A percentile compares a stretch with the other conserved stretches of the same genome.
These are phyloP conservation scores for Acrocephalus kingi DNA, from an alignment of 2,113 vertebrate species.

Conservation along the genomic window DNA sequence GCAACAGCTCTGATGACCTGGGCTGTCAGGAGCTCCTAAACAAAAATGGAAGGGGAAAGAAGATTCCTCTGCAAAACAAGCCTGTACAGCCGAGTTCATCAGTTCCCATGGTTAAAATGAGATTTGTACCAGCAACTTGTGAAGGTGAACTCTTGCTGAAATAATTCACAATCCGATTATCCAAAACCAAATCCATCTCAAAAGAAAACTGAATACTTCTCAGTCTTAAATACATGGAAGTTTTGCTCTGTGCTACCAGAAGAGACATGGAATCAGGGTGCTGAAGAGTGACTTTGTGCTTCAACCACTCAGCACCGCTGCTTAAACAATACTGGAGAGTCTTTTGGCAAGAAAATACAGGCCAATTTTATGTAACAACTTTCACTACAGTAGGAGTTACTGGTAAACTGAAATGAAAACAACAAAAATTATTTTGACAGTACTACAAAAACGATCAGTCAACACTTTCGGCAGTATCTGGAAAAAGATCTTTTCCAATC, in stretches of 20 bases:
- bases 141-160: neutral
- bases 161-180: neutral
- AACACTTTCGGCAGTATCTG: neutral
- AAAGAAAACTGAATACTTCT: neutral
- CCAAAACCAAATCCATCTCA: neutral
- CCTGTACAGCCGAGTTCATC: neutral
- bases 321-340: neutral
- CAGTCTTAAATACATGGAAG: neutral
- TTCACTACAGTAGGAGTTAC: neutral
- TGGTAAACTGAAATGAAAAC: neutral
- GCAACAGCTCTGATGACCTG: neutral
- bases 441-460: neutral
- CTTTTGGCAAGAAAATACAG: neutral
- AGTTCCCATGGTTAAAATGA: neutral
- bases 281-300: neutral
- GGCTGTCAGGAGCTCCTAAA: neutral
- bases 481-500: neutral
- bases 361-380: neutral
- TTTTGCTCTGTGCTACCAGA: neutral
- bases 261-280: neutral
- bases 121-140: neutral
- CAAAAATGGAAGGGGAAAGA: neutral
- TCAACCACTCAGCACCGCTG: neutral
- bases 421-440: neutral
- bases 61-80: neutral